Conservation (phyloP, 2,888 invertebrate genomes). For the Drosophila subsilvestris region DNA sequence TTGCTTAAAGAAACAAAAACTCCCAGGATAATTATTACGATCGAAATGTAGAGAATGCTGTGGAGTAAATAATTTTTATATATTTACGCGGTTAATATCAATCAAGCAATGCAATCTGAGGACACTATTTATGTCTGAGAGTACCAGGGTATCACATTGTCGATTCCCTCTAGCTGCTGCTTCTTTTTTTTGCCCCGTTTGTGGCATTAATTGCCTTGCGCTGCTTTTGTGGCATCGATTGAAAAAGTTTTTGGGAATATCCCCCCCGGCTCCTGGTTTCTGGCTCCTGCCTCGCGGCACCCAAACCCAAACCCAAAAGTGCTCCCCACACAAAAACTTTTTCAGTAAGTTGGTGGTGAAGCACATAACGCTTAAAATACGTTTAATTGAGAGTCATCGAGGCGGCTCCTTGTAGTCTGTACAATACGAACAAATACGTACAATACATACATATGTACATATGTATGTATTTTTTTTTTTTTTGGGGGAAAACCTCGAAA, state of each 20-base stretch:
- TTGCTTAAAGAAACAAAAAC: no score
- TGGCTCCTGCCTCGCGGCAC: neutral
- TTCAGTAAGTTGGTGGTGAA: slow-evolving; percentile 18
- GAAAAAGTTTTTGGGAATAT: slow-evolving; percentile 51
- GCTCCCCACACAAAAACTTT: slow-evolving; percentile 21
- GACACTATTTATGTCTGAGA: neutral
- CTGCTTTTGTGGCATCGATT: slow-evolving; percentile 60
- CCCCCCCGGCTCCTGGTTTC: neutral
- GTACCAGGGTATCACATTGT: neutral
- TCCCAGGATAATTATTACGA: no score
- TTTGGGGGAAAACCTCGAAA: slow-evolving; percentile 18
- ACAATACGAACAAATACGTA: no score
- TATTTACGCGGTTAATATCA: no score
- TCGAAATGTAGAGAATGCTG: no score
- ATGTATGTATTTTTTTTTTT: neutral
- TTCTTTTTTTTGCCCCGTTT: slow-evolving; percentile 19
- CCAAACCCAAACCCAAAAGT: slow-evolving; percentile 13
- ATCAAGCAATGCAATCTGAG: neutral
- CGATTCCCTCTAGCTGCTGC: neutral
- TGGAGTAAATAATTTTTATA: no score
- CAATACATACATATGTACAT: neutral
- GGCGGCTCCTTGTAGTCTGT: slow-evolving; percentile 4
- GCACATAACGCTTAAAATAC: slow-evolving; percentile 49
- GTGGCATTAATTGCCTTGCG: slow-evolving; percentile 40
- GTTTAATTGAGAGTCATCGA: slow-evolving; percentile 53